Evolutionary conservation across 2,797 vertebrate species (phyloP).

Genomic region (Rhynchotus rufescens): DNA sequence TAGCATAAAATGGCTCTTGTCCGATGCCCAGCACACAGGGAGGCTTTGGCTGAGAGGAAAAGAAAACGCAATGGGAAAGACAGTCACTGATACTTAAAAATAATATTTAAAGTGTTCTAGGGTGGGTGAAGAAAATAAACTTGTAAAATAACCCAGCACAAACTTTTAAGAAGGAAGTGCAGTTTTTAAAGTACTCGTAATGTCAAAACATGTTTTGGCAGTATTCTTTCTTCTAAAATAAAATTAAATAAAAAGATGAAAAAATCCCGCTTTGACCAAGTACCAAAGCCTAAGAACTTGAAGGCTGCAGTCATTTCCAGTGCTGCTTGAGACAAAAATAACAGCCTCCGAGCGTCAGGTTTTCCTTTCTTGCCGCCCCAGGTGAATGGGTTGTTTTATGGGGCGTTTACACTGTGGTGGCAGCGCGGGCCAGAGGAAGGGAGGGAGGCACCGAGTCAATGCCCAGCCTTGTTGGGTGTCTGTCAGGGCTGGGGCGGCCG

Average conservation of each 20-base stretch:
- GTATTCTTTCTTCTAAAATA: neutral
- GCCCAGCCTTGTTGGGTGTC: neutral
- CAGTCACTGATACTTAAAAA: neutral
- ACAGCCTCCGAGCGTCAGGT: neutral
- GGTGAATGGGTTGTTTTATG: constrained; percentile 64
- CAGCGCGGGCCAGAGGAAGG: constrained; percentile 7
- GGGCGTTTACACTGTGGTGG: neutral
- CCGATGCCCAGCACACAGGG: neutral
- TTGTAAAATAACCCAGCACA: neutral
- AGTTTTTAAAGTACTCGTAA: neutral
- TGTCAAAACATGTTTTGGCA: constrained; percentile 38
- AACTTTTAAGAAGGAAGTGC: neutral
- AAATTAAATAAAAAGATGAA: neutral
- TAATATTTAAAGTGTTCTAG: neutral
- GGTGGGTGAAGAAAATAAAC: neutral
- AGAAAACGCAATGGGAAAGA: neutral
- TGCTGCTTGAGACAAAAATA: constrained; percentile 41
- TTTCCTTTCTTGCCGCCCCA: neutral
- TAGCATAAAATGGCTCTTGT: neutral
- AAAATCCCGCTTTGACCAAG: neutral
- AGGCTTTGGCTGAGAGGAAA: neutral
- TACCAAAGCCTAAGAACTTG: neutral
- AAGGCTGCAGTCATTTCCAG: neutral
- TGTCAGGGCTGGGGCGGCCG: neutral
- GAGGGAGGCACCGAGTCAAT: constrained; percentile 11